Base-by-base conservation (phyloP, 35 echinoderm and acorn worm genomes). In the Nesometra sesokonis region DNA sequence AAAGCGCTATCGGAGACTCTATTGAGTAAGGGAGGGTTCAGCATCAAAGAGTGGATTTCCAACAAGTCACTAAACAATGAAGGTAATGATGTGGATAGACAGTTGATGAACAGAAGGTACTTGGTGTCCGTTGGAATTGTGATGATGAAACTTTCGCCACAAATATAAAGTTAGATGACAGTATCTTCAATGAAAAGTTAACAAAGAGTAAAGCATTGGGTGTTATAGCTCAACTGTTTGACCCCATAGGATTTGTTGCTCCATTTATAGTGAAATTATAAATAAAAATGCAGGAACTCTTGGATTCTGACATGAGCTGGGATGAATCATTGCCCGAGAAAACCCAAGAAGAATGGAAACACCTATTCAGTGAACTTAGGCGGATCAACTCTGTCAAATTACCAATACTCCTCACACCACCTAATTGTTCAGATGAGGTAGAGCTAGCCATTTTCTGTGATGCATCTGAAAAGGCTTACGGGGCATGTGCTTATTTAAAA, bases 381-480 rank as follows among this genome's bases (percentile, higher is more conserved):
- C 30, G 39, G 37, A 30, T 89, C 4, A 82, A 76, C 67, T 13
- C 84, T 31, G 82, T 90, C 9, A 90, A 27, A 29, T 80, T 88
- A 30, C 0, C 39, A 7, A 84, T 47, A 78, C 84, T 80, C 31
- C 47, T 89, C 35, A 89, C 88, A 38, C 88, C 88, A 84, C 27
- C 34, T 11, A 39, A 78, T 78, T 33, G n/a, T 9, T 17, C 34
- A 17, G 57, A 84, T 0, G 67, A 89, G 32, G 29, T 33, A 32
- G 35, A 19, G 30, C 76, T 90, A 11, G 39, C 39, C 5, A 46
- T 90, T 19, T 90, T 85, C 29, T 85, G 82, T 77, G 88, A 85
- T 47, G 88, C 88, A 30, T 90, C 88, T 31, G 88, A 90, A n/a
- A 37, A 90, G 37, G 82, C 88, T 0, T 89, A 84, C 78, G 83